phyloP scores from a whole-genome alignment of 2,113 vertebrate species.

The Oreocharis arfaki region DNA sequence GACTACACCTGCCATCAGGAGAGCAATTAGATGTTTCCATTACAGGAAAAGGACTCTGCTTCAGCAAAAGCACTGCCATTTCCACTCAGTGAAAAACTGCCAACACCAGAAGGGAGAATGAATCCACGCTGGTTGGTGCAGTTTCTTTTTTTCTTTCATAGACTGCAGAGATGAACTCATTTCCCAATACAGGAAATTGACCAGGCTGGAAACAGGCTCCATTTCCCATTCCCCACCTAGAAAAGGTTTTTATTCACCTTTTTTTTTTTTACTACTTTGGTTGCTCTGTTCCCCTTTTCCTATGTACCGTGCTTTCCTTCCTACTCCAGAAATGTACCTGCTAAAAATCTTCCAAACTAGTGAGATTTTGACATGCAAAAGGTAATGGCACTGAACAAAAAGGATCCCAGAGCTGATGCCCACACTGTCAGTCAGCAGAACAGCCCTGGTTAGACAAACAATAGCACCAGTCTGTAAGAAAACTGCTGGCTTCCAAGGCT shows the following conservation, averaged over 20 bases:
- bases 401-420: not conserved
- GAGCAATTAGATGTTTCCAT: rapidly evolving
- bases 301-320: not conserved
- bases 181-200: not conserved
- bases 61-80: not conserved
- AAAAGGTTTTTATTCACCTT: not conserved
- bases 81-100: not conserved
- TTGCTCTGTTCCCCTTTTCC: not conserved
- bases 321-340: not conserved
- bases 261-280: not conserved
- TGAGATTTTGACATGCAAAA: not conserved
- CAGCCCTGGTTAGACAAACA: not conserved
- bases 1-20: not conserved
- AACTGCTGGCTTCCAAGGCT: not conserved
- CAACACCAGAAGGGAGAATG: not conserved
- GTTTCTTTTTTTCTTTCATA: not conserved
- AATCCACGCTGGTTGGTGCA: not conserved
- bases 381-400: not conserved
- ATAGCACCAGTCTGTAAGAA: not conserved
- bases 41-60: not conserved
- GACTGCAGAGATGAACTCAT: not conserved
- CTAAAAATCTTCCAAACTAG: not conserved
- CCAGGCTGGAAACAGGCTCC: not conserved
- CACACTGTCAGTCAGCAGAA: not conserved
- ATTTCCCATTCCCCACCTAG: not conserved